Percentiles rank a stretch among this genome's conserved stretches.
phyloP scores from a whole-genome alignment of 2,113 vertebrate genomes.

The Blennius ocellaris region DNA sequence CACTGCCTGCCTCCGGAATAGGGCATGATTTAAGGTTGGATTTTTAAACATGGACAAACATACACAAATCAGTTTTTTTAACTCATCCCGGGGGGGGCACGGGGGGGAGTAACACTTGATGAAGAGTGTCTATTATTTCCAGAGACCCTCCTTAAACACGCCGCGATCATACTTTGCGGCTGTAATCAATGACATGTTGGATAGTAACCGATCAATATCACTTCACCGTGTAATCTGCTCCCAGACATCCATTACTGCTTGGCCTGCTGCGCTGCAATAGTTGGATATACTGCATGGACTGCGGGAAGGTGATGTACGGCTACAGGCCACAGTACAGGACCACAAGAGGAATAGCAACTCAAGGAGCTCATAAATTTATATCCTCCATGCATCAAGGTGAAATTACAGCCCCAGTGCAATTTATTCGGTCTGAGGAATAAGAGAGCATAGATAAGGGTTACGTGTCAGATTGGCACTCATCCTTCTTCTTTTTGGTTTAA shows the following conservation, averaged over 20 bases:
- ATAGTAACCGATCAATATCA: constrained; percentile 60
- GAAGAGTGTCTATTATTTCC: constrained; percentile 47
- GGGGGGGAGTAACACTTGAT: constrained; percentile 39
- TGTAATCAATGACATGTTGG: constrained; percentile 53
- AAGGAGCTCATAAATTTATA: constrained; percentile 51
- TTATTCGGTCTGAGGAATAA: constrained; percentile 46
- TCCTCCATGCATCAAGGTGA: constrained; percentile 51
- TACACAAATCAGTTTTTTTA: background rate
- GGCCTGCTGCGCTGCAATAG: constrained; percentile 39
- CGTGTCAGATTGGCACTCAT: constrained; percentile 51
- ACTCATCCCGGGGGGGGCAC: constrained; percentile 19
- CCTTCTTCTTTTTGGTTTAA: constrained; percentile 56
- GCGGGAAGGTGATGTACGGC: constrained; percentile 41
- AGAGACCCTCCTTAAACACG: constrained; percentile 45
- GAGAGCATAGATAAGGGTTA: constrained; percentile 33
- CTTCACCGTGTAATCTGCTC: constrained; percentile 62
- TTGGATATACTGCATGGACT: constrained; percentile 30
- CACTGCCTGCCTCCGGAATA: too few relatives aligned
- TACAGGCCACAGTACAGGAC: constrained; percentile 14
- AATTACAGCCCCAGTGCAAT: constrained; percentile 48
- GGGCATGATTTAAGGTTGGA: too few relatives aligned
- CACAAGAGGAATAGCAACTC: constrained; percentile 35
- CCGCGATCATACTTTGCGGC: constrained; percentile 45
- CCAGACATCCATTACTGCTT: constrained; percentile 57
- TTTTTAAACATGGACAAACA: too few relatives aligned